Evolutionary conservation across 2,113 vertebrate genomes (phyloP), one percentile per base, ranked within the genome.

Genomic region (Forbesichthys papilliferus): DNA sequence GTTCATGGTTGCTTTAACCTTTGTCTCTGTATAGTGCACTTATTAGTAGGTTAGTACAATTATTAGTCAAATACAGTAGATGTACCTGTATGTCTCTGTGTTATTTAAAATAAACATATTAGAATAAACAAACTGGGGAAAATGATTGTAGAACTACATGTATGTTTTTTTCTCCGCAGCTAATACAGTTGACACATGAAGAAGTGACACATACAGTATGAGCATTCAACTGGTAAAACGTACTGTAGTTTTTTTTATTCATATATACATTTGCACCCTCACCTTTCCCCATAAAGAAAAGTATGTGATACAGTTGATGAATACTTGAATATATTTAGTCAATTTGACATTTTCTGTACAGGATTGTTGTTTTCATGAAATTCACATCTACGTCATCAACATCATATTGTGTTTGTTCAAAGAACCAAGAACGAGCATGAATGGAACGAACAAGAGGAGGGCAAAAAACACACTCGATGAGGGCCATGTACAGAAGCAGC

Each of bases 351-450:
- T 87, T 91, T 95, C 84, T 96, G 93, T 97, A 98, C 95, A 98
- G 91, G 93, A 91, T 89, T 95, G 74, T 92, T 81, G 77, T 93
- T 95, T 94, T 93, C 90, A 96, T 95, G 93, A 93, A 92, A 89
- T 94, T 95, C 95, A 98, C 95, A 95, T 92, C 93, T 96, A 98
- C 93, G 93, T 92, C 88, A 93, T 93, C 94, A 95, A 95, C 94
- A 92, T 95, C 90, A 92, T 93, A 94, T 94, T 92, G 87, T 92
- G 90, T 92, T 88, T 92, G 83, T 89, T 89, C 92, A 84, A 91
- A 87, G 92, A 96, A 96, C 93, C 93, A 92, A 96, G 95, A 96
- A 96, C 96, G 92, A 96, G 96, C 96, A 96, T 93, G 95, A 91
- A 94, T 85, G 86, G 77, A 76, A 71, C 74, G 82, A 82, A 77